Conservation (phyloP, 2,113 vertebrate species). For the Rafetus swinhoei region DNA sequence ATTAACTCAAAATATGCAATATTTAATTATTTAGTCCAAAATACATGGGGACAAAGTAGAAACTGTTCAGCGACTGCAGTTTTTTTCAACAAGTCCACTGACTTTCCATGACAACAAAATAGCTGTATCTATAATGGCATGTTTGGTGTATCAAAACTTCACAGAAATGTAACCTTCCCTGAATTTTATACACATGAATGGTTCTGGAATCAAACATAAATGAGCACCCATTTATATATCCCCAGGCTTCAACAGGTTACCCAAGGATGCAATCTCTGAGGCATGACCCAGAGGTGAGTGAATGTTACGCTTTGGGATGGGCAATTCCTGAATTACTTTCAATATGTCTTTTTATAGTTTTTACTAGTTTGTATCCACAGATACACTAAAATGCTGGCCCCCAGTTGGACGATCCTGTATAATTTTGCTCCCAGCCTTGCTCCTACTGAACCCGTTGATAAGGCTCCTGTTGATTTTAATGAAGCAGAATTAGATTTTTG, state of each 20-base stretch:
- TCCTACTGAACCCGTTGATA: neutral
- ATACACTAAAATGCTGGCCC: neutral
- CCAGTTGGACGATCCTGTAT: neutral
- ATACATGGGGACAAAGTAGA: neutral
- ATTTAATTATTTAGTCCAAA: neutral
- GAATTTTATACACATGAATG: neutral
- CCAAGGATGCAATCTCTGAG: neutral
- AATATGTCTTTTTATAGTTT: neutral
- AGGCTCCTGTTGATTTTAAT: neutral
- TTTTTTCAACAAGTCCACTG: neutral
- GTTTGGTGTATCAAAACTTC: neutral
- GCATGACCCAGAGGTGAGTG: neutral
- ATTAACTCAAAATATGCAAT: neutral
- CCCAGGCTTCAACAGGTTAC: neutral
- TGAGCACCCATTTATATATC: neutral
- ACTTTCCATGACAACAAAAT: neutral
- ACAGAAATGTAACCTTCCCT: neutral
- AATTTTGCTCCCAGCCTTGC: neutral
- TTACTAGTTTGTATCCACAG: neutral
- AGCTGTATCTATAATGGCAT: neutral
- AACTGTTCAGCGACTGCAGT: neutral
- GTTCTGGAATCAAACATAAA: neutral
- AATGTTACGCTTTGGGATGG: neutral
- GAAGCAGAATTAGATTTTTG: neutral
- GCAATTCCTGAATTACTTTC: neutral